Base-by-base conservation (phyloP, 2,888 invertebrate species). In the Caenorhabditis sulstoni region DNA sequence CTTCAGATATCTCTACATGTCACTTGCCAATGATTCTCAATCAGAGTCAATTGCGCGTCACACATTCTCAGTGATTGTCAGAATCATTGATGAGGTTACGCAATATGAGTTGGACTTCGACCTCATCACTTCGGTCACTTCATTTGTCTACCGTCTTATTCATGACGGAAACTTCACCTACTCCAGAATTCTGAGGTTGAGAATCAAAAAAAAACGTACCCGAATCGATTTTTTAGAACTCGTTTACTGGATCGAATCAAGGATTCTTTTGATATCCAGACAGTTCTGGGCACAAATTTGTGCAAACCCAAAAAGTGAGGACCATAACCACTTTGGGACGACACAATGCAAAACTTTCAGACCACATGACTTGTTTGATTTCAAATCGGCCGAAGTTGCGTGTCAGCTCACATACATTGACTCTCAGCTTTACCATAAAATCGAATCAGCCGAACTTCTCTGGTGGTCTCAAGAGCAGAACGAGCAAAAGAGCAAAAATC, bases 321-420 rank as follows among this genome's bases (percentile, higher is more conserved):
- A 37, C 11, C 37, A 37, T 11, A 37, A 37, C 5, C n/a, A n/a
- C n/a, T n/a, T 37, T 37, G 11, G 11, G 11, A 37, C 11, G 5
- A 5, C 5, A 8, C 3, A 52, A 18, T 52, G 14, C 18, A 12
- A 9, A n/a, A 41, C 18, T 49, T 76, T 84, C 65, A 87, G 87
- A 71, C 53, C 77, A 14, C 67, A 81, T 55, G 76, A 77, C 47
- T 49, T 86, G 23, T 82, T 82, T 39, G 84, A 86, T 91, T 96
- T 97, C 92, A 97, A 97, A 91, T 95, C 97, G 39, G 94, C 95
- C 84, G 95, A 96, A 88, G 94, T 99, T 52, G 99, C 99, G 18
- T 97, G 97, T 91, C 98, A 99, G 92, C 97, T 99, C 96, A 99
- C 99, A 0, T 91, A 96, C 53, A 91, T 99, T 45, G 99, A 99